A percentile compares a stretch with the other conserved stretches of the same genome.
Conservation (phyloP, 2,888 invertebrate genomes). For the Galerucella calmariensis region DNA sequence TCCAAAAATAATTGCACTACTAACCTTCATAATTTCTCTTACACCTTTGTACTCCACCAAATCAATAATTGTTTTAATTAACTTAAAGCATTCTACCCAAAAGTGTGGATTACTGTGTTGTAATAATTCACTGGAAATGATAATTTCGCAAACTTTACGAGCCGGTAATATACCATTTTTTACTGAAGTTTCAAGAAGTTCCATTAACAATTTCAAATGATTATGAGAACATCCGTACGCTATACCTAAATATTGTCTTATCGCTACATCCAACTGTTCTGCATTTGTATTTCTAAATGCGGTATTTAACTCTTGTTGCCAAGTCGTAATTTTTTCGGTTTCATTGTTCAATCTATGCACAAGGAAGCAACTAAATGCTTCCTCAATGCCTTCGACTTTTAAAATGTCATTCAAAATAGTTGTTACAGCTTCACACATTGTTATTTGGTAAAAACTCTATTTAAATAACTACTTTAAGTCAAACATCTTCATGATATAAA, state of each 20-base stretch:
- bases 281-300: conserved; percentile 74
- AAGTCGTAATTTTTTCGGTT: conserved; percentile 73
- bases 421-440: conserved; percentile 68
- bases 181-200: conserved; percentile 80
- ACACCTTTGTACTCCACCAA: conserved; percentile 97
- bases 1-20: conserved; percentile 22
- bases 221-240: conserved; percentile 79
- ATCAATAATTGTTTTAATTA: conserved; percentile 86
- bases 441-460: neutral
- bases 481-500: neutral
- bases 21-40: conserved; percentile 89
- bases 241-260: conserved; percentile 79
- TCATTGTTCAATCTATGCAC: conserved; percentile 81
- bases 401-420: conserved; percentile 73
- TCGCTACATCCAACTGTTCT: conserved; percentile 80
- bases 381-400: conserved; percentile 85
- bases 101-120: conserved; percentile 83
- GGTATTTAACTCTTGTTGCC: conserved; percentile 76
- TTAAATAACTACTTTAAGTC: neutral
- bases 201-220: conserved; percentile 80
- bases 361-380: conserved; percentile 89
- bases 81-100: conserved; percentile 89
- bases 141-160: conserved; percentile 86
- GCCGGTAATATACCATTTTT: conserved; percentile 75
- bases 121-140: conserved; percentile 86